phyloP scores from a whole-genome alignment of 2,113 vertebrate genomes.

The Gavia stellata region DNA sequence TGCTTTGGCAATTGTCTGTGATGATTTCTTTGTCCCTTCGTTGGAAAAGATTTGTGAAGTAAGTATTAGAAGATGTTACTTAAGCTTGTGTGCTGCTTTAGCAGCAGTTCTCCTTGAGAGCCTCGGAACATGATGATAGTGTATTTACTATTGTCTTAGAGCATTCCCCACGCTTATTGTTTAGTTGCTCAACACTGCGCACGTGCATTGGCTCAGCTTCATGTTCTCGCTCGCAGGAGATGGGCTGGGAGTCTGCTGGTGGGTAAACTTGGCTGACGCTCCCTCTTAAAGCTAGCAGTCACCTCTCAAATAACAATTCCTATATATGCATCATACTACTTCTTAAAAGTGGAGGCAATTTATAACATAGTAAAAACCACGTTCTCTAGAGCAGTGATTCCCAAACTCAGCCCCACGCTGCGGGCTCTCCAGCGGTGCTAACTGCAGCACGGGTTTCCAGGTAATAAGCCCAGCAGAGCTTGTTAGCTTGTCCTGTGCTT shows the following conservation, averaged over 20 bases:
- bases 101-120: background rate
- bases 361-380: background rate
- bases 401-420: too few species aligned
- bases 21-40: slow-evolving; percentile 97
- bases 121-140: background rate
- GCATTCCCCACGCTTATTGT: background rate
- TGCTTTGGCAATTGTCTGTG: slow-evolving; percentile 92
- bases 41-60: slow-evolving; percentile 97
- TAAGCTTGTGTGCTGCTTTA: background rate
- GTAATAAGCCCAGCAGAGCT: background rate
- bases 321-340: background rate
- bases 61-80: slow-evolving; percentile 7
- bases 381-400: background rate
- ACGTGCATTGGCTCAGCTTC: background rate
- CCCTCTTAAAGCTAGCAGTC: background rate
- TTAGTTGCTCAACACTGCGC: fast-evolving
- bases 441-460: background rate
- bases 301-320: background rate
- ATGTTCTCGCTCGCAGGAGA: background rate
- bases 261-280: background rate
- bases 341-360: background rate
- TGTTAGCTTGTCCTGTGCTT: background rate
- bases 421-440: fast-evolving
- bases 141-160: background rate
- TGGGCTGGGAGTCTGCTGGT: background rate